A percentile compares a stretch with the other conserved stretches of the same genome.
phyloP scores from a whole-genome alignment of 53 echinoderm and acorn worm species.

The Apostichopus leukothele region DNA sequence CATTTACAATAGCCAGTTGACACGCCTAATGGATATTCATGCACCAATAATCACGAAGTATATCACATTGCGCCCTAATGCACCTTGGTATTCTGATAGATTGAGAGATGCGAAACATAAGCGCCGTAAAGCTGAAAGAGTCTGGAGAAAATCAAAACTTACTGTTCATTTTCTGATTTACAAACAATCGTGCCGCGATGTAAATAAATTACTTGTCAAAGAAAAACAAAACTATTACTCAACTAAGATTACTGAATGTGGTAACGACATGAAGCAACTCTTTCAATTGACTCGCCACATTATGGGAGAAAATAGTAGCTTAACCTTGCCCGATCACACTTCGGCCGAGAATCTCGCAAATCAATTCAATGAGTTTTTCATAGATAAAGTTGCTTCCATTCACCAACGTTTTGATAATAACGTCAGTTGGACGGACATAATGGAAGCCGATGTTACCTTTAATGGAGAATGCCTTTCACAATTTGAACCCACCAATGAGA shows the following conservation, averaged over 20 bases:
- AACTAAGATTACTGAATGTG: neutral
- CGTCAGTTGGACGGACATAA: neutral
- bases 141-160: conserved; percentile 39
- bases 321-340: conserved; percentile 12
- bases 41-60: conserved; percentile 15
- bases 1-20: conserved; percentile 1
- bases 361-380: conserved; percentile 38
- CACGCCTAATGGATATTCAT: conserved; percentile 12
- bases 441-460: conserved; percentile 16
- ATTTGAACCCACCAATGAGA: conserved; percentile 9
- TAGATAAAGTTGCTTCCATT: conserved; percentile 28
- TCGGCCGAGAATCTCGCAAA: conserved; percentile 9
- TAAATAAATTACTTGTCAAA: conserved; percentile 14
- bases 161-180: conserved; percentile 29
- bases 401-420: neutral
- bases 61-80: conserved; percentile 14
- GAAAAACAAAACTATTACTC: conserved; percentile 35
- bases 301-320: neutral
- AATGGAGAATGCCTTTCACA: neutral
- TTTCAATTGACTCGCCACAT: conserved; percentile 7
- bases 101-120: conserved; percentile 34
- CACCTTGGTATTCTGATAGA: conserved; percentile 28
- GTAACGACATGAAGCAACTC: conserved; percentile 26
- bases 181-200: conserved; percentile 28
- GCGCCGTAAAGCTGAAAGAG: conserved; percentile 30